Conservation (phyloP, 2,113 vertebrate species). For the Hippolais icterina region DNA sequence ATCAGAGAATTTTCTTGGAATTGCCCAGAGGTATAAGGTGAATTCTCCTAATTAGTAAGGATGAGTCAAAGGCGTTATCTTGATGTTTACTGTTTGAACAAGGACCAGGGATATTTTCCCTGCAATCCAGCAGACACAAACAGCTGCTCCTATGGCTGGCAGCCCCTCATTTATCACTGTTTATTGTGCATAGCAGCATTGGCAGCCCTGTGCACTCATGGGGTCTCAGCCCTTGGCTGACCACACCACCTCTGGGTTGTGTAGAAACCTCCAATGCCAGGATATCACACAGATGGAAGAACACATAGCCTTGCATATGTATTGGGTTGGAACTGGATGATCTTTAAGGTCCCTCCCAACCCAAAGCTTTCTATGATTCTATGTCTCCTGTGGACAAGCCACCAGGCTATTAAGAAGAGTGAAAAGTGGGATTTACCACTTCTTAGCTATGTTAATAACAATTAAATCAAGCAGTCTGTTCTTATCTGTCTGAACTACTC, state of each 20-base stretch:
- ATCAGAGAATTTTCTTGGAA: not conserved
- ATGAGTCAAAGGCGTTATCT: not conserved
- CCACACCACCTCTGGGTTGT: not conserved
- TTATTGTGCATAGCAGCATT: not conserved
- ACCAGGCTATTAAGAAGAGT: not conserved
- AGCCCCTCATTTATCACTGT: not conserved
- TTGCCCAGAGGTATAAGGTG: not conserved
- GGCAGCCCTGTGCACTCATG: rapidly evolving
- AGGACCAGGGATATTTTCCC: not conserved
- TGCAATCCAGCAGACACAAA: not conserved
- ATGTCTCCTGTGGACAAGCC: not conserved
- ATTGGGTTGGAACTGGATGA: not conserved
- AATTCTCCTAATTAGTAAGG: not conserved
- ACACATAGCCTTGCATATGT: rapidly evolving
- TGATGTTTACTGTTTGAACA: not conserved
- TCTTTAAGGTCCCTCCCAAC: not conserved
- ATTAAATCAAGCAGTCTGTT: not conserved
- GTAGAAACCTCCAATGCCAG: not conserved
- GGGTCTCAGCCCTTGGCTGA: not conserved
- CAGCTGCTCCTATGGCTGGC: not conserved
- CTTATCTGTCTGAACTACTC: not conserved
- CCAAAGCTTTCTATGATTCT: not conserved
- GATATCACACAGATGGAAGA: not conserved
- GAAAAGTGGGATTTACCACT: not conserved
- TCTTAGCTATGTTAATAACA: not conserved